phyloP scores from a whole-genome alignment of 2,113 vertebrate genomes.

The Oncorhynchus kisutch region DNA sequence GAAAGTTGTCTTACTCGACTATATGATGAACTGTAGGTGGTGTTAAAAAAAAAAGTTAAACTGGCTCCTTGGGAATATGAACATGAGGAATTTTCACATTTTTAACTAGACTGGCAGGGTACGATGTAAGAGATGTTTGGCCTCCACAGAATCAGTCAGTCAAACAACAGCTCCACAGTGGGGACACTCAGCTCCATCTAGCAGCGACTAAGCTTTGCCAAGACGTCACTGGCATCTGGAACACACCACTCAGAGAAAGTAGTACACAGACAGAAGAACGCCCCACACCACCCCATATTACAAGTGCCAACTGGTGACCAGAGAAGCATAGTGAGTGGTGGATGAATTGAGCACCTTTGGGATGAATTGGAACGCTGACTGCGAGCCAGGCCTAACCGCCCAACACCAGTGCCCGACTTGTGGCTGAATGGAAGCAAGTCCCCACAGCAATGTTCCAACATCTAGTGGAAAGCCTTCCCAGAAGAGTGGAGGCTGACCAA shows the following conservation, averaged over 20 bases:
- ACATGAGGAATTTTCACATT: background rate
- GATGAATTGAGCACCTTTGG: background rate
- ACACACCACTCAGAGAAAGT: background rate
- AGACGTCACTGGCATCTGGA: background rate
- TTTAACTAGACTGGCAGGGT: background rate
- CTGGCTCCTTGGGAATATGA: too few relatives aligned
- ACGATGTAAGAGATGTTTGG: background rate
- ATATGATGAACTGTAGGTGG: background rate
- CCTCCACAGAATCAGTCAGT: background rate
- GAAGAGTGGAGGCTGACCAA: too few relatives aligned
- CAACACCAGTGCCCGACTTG: too few relatives aligned
- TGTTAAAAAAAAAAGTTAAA: background rate
- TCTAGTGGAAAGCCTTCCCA: too few relatives aligned
- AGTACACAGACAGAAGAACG: too few relatives aligned
- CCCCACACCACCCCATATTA: background rate
- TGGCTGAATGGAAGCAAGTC: too few relatives aligned
- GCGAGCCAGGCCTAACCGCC: too few relatives aligned
- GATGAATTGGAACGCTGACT: too few relatives aligned
- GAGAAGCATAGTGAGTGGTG: background rate
- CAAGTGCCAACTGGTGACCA: background rate
- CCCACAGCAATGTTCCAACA: too few relatives aligned
- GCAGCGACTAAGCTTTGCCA: background rate
- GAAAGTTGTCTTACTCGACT: slow-evolving; percentile 8
- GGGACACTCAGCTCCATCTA: background rate
- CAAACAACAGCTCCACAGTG: too few relatives aligned